Evolutionary conservation across 2,113 vertebrate species (phyloP), one percentile per base, ranked within the genome.

Genomic region (Stegastes partitus): DNA sequence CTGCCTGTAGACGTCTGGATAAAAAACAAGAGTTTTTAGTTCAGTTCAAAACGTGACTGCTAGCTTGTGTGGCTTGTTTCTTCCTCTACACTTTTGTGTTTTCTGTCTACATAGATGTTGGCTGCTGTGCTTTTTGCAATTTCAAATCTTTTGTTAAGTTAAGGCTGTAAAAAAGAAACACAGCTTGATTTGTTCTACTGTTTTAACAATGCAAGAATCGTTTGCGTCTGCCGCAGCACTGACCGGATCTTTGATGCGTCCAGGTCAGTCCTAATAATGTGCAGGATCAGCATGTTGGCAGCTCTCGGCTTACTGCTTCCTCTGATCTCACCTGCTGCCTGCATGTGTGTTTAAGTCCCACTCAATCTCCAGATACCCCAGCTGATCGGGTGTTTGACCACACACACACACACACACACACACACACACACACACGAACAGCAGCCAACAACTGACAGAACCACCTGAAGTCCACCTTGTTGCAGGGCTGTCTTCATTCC

Each of bases 291-390:
- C 58, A 25, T 76, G 45, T 44, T 50, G 76, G 63, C 76, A 74
- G 66, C 47, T 42, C 37, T 34, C 21, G 64, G 74, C 87, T 87
- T 86, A 75, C 64, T 28, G 25, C 47, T 51, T 57, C 31, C 89
- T 90, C 73, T 80, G 87, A 92, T 89, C 90, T 91, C 37, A 28
- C 76, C 53, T 72, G 55, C 55, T 68, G 68, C 77, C 26, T 59
- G 28, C 21, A 5, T 11, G 37, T 51, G 59, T 65, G 49, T 56
- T 47, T 75, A 77, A 87, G 66, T 72, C 64, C 76, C 53, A 16
- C 19, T 72, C 74, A 67, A 50, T 63, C 80, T 68, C 68, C 54
- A 11, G 76, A 77, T 66, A 74, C 56, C 61, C 37, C 59, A 2
- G 39, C 9, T 72, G 70, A 68, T 56, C 65, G 57, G 34, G 31